Evolutionary conservation across 2,888 invertebrate species (phyloP).

Genomic region (Bombylius major): DNA sequence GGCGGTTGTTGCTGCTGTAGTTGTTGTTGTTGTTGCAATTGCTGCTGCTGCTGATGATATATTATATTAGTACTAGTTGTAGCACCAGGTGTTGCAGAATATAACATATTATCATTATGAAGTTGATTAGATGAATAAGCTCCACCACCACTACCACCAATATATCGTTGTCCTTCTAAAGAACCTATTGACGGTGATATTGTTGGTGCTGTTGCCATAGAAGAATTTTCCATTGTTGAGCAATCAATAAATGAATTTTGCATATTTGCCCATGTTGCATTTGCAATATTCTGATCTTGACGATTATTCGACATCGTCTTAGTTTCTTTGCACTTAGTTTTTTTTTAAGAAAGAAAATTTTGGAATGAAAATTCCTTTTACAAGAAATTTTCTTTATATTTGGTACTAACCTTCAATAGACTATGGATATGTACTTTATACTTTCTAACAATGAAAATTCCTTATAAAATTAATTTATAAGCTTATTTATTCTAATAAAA

Average conservation of each 20-base stretch:
- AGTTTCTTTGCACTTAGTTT: too few species aligned
- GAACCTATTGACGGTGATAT: too few species aligned
- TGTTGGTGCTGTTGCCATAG: not conserved
- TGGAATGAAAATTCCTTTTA: too few species aligned
- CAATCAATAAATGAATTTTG: not conserved
- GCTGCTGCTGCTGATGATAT: not conserved
- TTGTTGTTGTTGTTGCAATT: not conserved
- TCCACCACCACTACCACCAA: not conserved
- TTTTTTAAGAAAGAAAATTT: too few species aligned
- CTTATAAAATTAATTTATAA: too few species aligned
- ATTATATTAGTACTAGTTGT: too few species aligned
- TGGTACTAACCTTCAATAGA: too few species aligned
- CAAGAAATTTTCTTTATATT: too few species aligned
- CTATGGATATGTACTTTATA: too few species aligned
- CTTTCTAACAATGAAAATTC: too few species aligned
- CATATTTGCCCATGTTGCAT: not conserved
- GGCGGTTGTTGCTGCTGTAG: slow-evolving; percentile 18
- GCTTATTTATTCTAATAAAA: too few species aligned
- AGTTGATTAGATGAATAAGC: not conserved
- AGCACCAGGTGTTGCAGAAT: not conserved
- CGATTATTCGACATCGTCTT: not conserved
- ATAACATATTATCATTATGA: not conserved
- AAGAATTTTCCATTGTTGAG: not conserved
- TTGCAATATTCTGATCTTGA: not conserved
- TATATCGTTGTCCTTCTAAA: not conserved